phyloP scores from a whole-genome alignment of 2,888 invertebrate species.

The Abscondita cerata region DNA sequence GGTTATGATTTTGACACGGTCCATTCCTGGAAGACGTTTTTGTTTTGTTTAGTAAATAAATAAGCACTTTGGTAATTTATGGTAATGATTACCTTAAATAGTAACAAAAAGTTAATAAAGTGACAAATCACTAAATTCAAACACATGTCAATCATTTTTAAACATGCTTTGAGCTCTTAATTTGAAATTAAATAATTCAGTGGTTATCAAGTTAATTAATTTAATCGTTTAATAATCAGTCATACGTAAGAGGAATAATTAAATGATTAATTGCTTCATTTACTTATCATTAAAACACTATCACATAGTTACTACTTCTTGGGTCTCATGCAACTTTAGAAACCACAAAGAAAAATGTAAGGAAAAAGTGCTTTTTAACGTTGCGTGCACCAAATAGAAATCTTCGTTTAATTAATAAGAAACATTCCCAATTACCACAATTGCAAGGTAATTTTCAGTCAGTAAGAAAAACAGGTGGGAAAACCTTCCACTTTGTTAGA shows the following conservation, averaged over 20 bases:
- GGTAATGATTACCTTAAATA: no score
- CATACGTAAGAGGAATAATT: not conserved
- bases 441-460: not conserved
- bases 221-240: constrained; percentile 1
- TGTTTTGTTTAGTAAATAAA: no score
- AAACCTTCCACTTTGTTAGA: constrained; percentile 7
- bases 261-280: not conserved
- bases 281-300: not conserved
- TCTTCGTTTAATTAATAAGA: constrained; percentile 2
- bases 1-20: no score
- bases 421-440: constrained; percentile 1
- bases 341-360: not conserved
- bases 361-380: not conserved
- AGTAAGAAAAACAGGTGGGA: constrained; percentile 12
- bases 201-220: no score
- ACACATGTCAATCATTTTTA: no score
- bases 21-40: no score
- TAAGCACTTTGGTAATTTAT: no score
- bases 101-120: no score
- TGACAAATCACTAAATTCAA: no score
- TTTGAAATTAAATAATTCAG: no score
- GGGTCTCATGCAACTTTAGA: constrained; percentile 1
- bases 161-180: no score
- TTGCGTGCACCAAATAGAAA: not conserved
- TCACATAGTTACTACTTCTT: not conserved